Conservation (phyloP, 2,888 invertebrate genomes). For the Rhorus exstirpatorius region DNA sequence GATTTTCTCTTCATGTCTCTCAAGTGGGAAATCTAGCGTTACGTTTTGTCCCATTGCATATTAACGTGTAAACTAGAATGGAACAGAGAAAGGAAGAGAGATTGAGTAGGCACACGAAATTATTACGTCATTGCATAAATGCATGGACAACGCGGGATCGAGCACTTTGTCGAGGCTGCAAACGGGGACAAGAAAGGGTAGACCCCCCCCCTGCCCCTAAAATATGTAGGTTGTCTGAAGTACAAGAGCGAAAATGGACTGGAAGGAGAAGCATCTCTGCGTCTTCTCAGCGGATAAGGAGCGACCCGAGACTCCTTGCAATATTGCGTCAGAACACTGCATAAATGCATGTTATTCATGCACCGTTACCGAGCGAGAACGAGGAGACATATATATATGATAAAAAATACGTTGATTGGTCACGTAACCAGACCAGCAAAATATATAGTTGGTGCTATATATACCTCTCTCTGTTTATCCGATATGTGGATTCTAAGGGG, state of each 20-base stretch:
- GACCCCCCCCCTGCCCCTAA: slow-evolving; percentile 49
- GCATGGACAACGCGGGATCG: slow-evolving; percentile 76
- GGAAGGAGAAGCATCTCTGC: slow-evolving; percentile 70
- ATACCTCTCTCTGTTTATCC: slow-evolving; percentile 45
- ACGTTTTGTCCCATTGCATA: background rate
- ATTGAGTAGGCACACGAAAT: slow-evolving; percentile 77
- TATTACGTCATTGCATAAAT: slow-evolving; percentile 82
- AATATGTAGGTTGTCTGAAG: slow-evolving; percentile 52
- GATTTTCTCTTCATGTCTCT: slow-evolving; percentile 19
- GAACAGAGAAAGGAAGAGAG: slow-evolving; percentile 11
- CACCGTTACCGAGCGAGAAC: slow-evolving; percentile 75
- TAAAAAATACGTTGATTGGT: slow-evolving; percentile 12
- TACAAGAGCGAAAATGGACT: slow-evolving; percentile 33
- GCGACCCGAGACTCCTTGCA: slow-evolving; percentile 78
- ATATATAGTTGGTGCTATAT: background rate
- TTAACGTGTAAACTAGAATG: background rate
- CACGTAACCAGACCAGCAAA: background rate
- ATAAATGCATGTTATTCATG: slow-evolving; percentile 83
- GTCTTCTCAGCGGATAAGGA: slow-evolving; percentile 77
- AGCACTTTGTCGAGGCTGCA: slow-evolving; percentile 64
- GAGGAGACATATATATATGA: slow-evolving; percentile 29
- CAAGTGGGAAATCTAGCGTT: slow-evolving; percentile 75
- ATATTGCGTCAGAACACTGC: slow-evolving; percentile 80
- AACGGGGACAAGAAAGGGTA: slow-evolving; percentile 50
- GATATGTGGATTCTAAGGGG: background rate